Evolutionary conservation across 2,888 invertebrate genomes (phyloP).

Genomic region (Brachycybe producta): DNA sequence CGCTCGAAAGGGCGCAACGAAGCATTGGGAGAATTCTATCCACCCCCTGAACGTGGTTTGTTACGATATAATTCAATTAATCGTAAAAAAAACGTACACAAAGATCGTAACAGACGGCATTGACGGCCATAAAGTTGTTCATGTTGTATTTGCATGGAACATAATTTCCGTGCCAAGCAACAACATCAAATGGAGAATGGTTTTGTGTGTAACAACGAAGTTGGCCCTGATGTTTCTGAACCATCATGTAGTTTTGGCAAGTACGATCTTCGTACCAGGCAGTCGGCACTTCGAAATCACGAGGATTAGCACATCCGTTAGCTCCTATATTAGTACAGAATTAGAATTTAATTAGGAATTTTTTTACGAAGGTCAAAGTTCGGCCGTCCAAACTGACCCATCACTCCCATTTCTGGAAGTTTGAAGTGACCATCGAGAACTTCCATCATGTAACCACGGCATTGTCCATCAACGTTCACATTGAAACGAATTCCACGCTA

Average conservation of each 20-base stretch:
- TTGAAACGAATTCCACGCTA: conserved; percentile 86
- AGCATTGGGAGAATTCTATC: no score
- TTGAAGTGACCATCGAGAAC: conserved; percentile 89
- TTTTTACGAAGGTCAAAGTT: not conserved
- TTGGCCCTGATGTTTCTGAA: conserved; percentile 78
- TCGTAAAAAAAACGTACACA: conserved; percentile 41
- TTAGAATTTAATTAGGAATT: not conserved
- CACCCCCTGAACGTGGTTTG: no score
- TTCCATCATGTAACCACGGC: conserved; percentile 69
- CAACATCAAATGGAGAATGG: conserved; percentile 92
- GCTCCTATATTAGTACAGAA: conserved; percentile 6
- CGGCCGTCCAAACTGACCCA: conserved; percentile 45
- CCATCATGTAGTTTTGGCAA: conserved; percentile 49
- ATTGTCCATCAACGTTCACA: conserved; percentile 49
- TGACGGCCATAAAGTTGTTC: conserved; percentile 83
- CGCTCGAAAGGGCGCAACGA: no score
- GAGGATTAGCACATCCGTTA: conserved; percentile 89
- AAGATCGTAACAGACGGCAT: conserved; percentile 91
- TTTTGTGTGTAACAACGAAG: conserved; percentile 58
- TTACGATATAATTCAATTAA: no score
- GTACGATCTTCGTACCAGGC: conserved; percentile 75
- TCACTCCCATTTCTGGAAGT: conserved; percentile 87
- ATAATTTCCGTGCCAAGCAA: conserved; percentile 98
- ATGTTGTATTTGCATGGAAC: conserved; percentile 93
- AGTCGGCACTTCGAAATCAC: conserved; percentile 84